Conservation (phyloP, 2,113 vertebrate genomes). For the Callithrix jacchus region DNA sequence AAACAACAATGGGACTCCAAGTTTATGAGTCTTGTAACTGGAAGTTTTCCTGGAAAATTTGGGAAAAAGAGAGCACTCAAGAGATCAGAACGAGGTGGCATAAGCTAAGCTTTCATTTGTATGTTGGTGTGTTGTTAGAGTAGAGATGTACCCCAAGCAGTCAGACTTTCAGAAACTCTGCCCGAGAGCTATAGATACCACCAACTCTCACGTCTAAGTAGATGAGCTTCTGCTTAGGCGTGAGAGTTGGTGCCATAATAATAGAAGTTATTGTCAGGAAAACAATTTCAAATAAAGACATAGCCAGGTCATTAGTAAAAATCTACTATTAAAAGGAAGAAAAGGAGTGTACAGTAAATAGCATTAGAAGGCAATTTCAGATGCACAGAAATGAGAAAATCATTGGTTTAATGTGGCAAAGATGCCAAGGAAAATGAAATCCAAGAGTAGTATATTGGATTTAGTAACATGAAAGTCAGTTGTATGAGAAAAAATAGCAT, state of each 20-base stretch:
- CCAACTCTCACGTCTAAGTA: no score
- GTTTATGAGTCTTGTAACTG: neutral
- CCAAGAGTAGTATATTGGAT: neutral
- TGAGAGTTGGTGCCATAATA: neutral
- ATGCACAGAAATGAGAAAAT: neutral
- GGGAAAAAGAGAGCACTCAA: neutral
- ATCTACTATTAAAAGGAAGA: neutral
- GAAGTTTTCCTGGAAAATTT: neutral
- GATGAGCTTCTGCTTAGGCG: neutral
- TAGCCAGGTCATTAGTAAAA: neutral
- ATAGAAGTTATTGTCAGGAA: conserved; percentile 6
- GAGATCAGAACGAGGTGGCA: neutral
- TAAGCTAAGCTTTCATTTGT: neutral
- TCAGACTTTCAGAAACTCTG: neutral
- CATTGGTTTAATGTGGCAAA: neutral
- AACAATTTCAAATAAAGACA: conserved; percentile 26
- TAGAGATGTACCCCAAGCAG: neutral
- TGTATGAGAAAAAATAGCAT: no score
- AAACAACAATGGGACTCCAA: neutral
- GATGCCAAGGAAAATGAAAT: neutral
- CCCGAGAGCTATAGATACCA: neutral
- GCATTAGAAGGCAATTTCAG: neutral
- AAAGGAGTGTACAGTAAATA: neutral
- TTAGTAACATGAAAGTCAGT: neutral
- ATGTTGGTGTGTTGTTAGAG: neutral